These are phyloP conservation scores for Terebella lapidaria DNA, from an alignment of 2,888 invertebrate species.

Conservation along the genomic window DNA sequence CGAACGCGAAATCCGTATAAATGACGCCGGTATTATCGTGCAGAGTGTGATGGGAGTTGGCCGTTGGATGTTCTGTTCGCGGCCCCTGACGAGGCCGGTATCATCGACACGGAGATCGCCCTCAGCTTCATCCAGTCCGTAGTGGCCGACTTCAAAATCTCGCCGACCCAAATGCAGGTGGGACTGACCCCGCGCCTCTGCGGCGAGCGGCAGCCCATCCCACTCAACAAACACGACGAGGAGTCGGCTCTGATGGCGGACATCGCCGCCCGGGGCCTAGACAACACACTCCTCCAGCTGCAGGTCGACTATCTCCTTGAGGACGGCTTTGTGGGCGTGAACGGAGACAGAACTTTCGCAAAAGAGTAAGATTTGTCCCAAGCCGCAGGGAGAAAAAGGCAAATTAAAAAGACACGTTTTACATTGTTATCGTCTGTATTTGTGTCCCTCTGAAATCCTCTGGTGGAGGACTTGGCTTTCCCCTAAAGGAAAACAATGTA, in stretches of 20 bases:
- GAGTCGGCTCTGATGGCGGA: not conserved
- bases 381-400: too few species aligned
- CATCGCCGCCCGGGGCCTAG: not conserved
- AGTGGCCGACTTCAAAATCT: not conserved
- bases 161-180: not conserved
- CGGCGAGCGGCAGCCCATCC: not conserved
- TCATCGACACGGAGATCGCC: not conserved
- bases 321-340: not conserved
- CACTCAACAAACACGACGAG: not conserved
- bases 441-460: too few species aligned
- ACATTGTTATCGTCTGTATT: too few species aligned
- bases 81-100: constrained; percentile 5
- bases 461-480: too few species aligned
- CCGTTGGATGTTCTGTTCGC: constrained; percentile 6
- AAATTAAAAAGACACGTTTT: too few species aligned
- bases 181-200: constrained; percentile 2
- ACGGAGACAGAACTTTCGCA: not conserved
- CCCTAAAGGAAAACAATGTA: too few species aligned
- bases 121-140: not conserved
- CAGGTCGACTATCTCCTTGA: not conserved
- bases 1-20: too few species aligned
- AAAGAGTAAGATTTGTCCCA: too few species aligned
- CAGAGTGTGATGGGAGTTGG: not conserved
- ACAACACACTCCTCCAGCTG: not conserved
- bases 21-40: too few species aligned